Conservation (phyloP, 2,888 invertebrate genomes). For the Trachelus troglodyta region DNA sequence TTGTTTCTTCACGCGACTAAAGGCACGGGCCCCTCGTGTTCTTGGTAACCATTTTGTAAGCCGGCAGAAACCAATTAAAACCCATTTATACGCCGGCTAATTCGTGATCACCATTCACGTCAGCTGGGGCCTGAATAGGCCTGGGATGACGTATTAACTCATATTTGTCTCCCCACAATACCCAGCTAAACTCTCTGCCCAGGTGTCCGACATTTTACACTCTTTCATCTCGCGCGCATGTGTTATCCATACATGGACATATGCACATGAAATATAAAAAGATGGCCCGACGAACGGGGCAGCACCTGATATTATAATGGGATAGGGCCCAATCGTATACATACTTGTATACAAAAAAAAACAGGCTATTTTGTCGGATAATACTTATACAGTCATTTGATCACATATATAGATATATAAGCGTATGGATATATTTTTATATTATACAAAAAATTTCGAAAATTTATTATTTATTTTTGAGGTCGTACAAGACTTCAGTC, state of each 20-base stretch:
- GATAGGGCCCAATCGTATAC: neutral
- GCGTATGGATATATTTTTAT: too few species aligned
- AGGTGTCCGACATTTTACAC: slow-evolving; percentile 59
- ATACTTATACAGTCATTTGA: too few species aligned
- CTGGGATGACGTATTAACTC: slow-evolving; percentile 63
- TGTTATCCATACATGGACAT: neutral
- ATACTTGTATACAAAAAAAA: neutral
- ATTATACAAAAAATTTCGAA: too few species aligned
- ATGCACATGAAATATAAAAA: neutral
- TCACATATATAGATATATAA: too few species aligned
- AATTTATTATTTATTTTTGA: too few species aligned
- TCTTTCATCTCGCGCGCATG: slow-evolving; percentile 41
- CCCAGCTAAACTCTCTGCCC: slow-evolving; percentile 55
- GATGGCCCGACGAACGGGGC: neutral
- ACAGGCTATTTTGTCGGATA: too few species aligned
- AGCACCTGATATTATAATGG: neutral
- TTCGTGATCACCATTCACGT: slow-evolving; percentile 56
- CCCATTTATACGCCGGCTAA: slow-evolving; percentile 58
- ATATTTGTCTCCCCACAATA: slow-evolving; percentile 63
- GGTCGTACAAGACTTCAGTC: too few species aligned
- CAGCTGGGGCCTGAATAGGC: slow-evolving; percentile 47
- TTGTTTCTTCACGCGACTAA: too few species aligned
- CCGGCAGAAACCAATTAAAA: slow-evolving; percentile 55
- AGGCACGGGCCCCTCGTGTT: neutral
- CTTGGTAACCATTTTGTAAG: slow-evolving; percentile 6